Evolutionary conservation across 1,140 invertebrate genomes (phyloP).

Genomic region (Bombus turneri): DNA sequence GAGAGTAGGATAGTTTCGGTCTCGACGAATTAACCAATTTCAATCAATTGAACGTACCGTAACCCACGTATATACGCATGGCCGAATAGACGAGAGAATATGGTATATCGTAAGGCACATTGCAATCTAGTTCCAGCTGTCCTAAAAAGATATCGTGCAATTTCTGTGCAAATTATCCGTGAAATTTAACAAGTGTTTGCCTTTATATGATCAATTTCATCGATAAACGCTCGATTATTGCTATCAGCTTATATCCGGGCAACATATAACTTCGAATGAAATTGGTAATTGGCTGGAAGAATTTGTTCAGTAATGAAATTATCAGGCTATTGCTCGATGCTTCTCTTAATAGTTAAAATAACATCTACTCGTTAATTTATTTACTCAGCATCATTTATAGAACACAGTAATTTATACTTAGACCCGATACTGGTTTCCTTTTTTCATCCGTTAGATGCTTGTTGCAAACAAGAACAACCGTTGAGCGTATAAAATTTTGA

Average conservation of each 20-base stretch:
- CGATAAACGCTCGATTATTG: constrained; percentile 3
- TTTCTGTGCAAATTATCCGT: constrained; percentile 33
- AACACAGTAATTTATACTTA: constrained; percentile 21
- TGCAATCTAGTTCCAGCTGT: background rate
- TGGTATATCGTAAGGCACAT: background rate
- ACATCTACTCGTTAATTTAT: constrained; percentile 8
- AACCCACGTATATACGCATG: constrained; percentile 30
- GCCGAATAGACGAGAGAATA: constrained; percentile 3
- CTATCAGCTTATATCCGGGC: constrained; percentile 16
- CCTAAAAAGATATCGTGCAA: constrained; percentile 3
- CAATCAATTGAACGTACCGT: constrained; percentile 59
- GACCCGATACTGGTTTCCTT: constrained; percentile 2
- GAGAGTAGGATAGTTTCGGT: constrained; percentile 41
- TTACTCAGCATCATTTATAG: background rate
- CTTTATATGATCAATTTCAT: background rate
- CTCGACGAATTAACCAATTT: constrained; percentile 65
- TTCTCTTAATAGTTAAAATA: background rate
- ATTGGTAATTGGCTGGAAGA: background rate
- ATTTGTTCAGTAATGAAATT: background rate
- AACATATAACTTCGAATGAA: background rate
- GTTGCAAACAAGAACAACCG: background rate
- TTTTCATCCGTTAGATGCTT: constrained; percentile 26
- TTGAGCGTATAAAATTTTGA: constrained; percentile 17
- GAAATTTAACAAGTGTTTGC: constrained; percentile 16
- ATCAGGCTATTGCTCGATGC: background rate